Evolutionary conservation across 2,888 invertebrate genomes (phyloP), one percentile per base, ranked within the genome.

Genomic region (Andrena haemorrhoa): DNA sequence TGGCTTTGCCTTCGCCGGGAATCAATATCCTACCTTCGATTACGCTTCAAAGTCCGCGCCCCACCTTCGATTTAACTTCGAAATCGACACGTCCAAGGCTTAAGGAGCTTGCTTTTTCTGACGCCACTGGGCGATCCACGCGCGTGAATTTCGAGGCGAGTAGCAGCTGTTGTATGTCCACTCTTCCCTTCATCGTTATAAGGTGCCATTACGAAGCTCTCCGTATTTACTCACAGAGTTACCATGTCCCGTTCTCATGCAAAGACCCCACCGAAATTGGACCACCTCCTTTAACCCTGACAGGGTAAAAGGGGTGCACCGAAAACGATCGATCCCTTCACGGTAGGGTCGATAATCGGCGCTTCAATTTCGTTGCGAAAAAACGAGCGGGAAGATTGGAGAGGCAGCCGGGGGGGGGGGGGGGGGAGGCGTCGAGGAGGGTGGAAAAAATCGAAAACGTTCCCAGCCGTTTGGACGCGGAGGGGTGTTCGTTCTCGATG

Each of bases 401-500:
- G 33, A 51, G 35, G 47, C 70, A 63, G 63, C 23, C 72, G 7
- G 41, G 35, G 68, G 70, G 58, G 8, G 64, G 68, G 35, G 7
- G 41, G 35, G 68, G 70, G 58, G 8, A 60, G 68, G 35, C 58
- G 66, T 41, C 41, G 41, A 41, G 64, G 64, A 66, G 64, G 75
- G 47, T 74, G 61, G 26, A 79, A 84, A 86, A 86, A 86, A 84
- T 83, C 78, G 83, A 83, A 75, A 83, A 83, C 72, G 75, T 79
- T 79, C 69, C 51, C 70, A 60, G 71, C 69, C 78, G 61, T 78
- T 74, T 58, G 66, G 35, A n/a, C 20, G 53, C 33, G 33, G 66
- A 20, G 56, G 61, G 70, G 65, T 61, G 86, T 82, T 83, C 88
- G 81, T 83, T 79, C 83, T 85, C 87, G 87, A 92, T 90, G 92